A percentile compares a stretch with the other conserved stretches of the same genome.
Evolutionary conservation across 2,797 vertebrate species (phyloP).

Genomic region (Clarias laeviceps): DNA sequence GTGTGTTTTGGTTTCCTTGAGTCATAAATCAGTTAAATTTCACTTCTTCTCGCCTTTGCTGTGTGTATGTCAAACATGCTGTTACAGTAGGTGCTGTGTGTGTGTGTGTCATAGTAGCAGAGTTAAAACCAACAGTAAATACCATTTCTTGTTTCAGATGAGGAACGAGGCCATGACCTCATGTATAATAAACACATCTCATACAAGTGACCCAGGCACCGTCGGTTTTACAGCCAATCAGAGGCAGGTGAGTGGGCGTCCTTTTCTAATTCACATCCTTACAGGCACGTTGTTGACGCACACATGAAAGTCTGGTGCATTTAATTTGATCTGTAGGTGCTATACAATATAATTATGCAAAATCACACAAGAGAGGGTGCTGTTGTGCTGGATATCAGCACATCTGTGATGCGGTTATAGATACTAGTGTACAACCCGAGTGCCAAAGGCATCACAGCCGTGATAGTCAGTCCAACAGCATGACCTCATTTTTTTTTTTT

Average conservation of each 20-base stretch:
- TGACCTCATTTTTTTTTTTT: no score
- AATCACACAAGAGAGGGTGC: no score
- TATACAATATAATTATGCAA: not conserved
- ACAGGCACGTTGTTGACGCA: not conserved
- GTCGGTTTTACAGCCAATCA: conserved; percentile 82
- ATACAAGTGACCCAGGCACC: conserved; percentile 68
- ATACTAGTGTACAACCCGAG: no score
- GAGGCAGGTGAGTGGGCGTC: conserved; percentile 79
- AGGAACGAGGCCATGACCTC: conserved; percentile 45
- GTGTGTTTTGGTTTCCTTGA: not conserved
- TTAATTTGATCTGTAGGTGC: not conserved
- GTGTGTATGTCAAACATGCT: not conserved
- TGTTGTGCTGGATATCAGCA: no score
- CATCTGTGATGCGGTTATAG: no score
- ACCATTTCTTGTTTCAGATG: not conserved
- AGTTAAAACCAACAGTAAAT: not conserved
- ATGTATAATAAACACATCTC: conserved; percentile 61
- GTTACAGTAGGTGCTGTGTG: not conserved
- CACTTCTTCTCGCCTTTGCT: not conserved
- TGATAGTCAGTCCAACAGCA: no score
- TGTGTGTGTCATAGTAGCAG: not conserved
- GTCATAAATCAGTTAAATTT: not conserved
- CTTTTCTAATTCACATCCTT: no score
- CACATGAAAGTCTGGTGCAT: not conserved
- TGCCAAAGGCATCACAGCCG: no score